Evolutionary conservation across 2,888 invertebrate species (phyloP), one percentile per base, ranked within the genome.

Genomic region (Eubasilissa splendida): DNA sequence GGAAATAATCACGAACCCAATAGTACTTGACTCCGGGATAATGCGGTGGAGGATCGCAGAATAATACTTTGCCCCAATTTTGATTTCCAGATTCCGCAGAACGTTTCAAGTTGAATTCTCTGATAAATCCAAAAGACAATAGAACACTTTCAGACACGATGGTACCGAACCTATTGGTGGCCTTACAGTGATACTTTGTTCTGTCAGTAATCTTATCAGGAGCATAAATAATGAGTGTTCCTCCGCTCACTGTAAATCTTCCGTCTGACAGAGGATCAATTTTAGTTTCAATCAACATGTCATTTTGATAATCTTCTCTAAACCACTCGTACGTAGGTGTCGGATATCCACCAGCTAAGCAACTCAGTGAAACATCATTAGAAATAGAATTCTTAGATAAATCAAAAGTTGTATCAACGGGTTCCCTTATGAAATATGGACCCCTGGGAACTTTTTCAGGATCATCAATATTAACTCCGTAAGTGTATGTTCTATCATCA

Each of bases 31-130:
- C 96, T 78, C 93, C 92, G 8, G 98, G 97, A 87, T 95, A 98
- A 90, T 96, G 96, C 84, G 96, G 96, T 0, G 98, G 98, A 12
- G 98, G 96, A 90, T 97, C 97, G 89, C 97, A 98, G 84, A 94
- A 95, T 84, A 97, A 93, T 0, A 96, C 95, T 90, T 97, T 97
- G 56, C 97, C 97, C 97, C 97, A 97, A 88, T 97, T 97, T 87
- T 97, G 95, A 85, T 96, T 95, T 8, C 97, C 97, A 83, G 91
- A 92, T 88, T 97, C 97, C 65, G 93, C 91, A 0, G 97, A 94
- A 80, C 97, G 92, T 86, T 96, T 96, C 84, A 96, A 91, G 88
- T 97, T 97, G 85, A 98, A 98, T 88, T 97, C 97, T 86, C 95
- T 92, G 84, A 98, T 97, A 86, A 92, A 95, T 53, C 98, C 98